Evolutionary conservation across 2,888 invertebrate species (phyloP).

Genomic region (Xanthorhoe spadicearia): DNA sequence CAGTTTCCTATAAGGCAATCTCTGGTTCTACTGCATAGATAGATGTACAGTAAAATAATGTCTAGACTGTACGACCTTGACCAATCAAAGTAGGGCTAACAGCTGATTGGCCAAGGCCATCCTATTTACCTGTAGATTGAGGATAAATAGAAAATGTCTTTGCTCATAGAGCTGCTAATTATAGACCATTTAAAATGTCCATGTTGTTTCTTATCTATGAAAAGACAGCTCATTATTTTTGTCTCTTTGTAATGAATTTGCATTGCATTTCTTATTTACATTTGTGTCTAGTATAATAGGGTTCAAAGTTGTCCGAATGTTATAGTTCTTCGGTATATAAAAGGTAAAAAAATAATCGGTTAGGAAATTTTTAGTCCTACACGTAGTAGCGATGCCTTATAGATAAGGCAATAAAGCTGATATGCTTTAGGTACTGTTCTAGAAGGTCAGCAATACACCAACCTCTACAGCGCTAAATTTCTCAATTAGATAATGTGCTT

Average conservation of each 20-base stretch:
- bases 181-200: not conserved
- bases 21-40: not conserved
- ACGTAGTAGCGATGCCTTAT: no score
- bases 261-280: not conserved
- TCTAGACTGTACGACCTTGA: conserved; percentile 5
- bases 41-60: not conserved
- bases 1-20: not conserved
- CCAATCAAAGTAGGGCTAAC: not conserved
- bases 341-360: no score
- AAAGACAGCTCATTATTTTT: not conserved
- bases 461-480: no score
- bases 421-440: no score
- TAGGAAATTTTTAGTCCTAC: no score
- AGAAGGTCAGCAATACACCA: conserved; percentile 24
- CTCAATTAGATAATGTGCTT: no score
- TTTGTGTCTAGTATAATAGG: not conserved
- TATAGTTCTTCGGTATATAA: no score
- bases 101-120: conserved; percentile 7
- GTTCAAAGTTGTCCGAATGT: not conserved
- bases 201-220: not conserved
- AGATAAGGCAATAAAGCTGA: no score
- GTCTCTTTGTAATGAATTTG: not conserved
- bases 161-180: conserved; percentile 5
- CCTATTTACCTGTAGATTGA: conserved; percentile 5
- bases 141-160: not conserved